A percentile compares a stretch with the other conserved stretches of the same genome.
These are phyloP conservation scores for Clusia tigrina DNA, from an alignment of 2,888 invertebrate genomes.

Conservation along the genomic window DNA sequence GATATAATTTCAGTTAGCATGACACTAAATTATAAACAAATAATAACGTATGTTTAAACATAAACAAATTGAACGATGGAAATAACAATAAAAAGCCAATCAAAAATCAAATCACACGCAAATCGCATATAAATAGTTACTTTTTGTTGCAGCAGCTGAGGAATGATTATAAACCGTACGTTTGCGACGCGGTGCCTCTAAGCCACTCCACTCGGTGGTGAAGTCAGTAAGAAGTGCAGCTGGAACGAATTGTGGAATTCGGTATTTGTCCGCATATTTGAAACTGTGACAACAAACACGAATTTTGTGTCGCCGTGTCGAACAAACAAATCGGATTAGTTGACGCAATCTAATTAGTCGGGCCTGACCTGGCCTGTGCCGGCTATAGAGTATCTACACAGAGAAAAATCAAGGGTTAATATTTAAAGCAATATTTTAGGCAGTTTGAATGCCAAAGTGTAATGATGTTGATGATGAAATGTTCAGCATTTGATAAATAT, in stretches of 20 bases:
- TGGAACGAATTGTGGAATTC: slow-evolving; percentile 43
- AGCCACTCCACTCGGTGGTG: not conserved
- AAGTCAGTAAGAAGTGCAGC: slow-evolving; percentile 48
- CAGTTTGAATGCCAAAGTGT: no score
- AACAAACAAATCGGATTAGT: slow-evolving; percentile 56
- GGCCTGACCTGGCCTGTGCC: not conserved
- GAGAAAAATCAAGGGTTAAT: no score
- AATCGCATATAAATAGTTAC: not conserved
- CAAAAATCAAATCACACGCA: not conserved
- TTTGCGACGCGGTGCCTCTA: not conserved
- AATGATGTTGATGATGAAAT: no score
- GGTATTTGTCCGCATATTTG: not conserved
- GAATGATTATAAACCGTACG: not conserved
- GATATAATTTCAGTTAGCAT: not conserved
- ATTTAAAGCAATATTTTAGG: no score
- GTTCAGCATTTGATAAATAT: no score
- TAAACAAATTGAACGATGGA: not conserved
- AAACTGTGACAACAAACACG: slow-evolving; percentile 34
- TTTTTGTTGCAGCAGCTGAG: not conserved
- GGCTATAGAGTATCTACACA: not conserved
- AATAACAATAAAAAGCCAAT: not conserved
- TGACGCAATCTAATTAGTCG: slow-evolving; percentile 56
- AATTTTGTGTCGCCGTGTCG: slow-evolving; percentile 8
- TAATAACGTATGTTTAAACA: not conserved
- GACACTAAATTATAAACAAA: not conserved